These are phyloP conservation scores for Gallinago solitaria DNA, from an alignment of 2,797 vertebrate species.

Conservation along the genomic window DNA sequence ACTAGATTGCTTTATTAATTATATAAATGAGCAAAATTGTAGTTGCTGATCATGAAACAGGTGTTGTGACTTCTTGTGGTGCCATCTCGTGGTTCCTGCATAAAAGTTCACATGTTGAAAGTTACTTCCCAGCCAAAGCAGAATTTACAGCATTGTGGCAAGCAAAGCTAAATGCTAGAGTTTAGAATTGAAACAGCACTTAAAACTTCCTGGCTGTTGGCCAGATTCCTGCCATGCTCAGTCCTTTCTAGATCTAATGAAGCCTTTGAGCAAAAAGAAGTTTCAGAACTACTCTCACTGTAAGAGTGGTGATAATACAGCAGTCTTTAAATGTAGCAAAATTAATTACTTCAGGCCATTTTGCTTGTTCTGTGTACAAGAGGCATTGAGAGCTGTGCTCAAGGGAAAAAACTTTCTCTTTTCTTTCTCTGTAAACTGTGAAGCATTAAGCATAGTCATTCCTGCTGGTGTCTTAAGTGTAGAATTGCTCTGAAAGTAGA, in stretches of 20 bases:
- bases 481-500: not conserved
- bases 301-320: not conserved
- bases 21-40: not conserved
- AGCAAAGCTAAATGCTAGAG: not conserved
- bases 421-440: not conserved
- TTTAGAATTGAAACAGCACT: not conserved
- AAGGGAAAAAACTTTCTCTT: not conserved
- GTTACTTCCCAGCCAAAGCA: not conserved
- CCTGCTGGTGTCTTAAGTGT: not conserved
- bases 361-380: not conserved
- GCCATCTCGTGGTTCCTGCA: conserved; percentile 46
- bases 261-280: not conserved
- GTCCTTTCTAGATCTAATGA: not conserved
- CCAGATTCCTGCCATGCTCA: not conserved
- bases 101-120: not conserved
- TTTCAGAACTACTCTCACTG: not conserved
- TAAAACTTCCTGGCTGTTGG: not conserved
- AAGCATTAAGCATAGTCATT: not conserved
- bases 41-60: not conserved
- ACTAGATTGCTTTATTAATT: conserved; percentile 13
- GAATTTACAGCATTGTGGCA: conserved; percentile 11
- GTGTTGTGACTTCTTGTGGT: not conserved
- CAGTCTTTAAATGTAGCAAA: not conserved
- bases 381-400: not conserved
- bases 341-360: not conserved